These are phyloP conservation scores for Gymnocheta viridis DNA, from an alignment of 2,888 invertebrate genomes.

Conservation along the genomic window DNA sequence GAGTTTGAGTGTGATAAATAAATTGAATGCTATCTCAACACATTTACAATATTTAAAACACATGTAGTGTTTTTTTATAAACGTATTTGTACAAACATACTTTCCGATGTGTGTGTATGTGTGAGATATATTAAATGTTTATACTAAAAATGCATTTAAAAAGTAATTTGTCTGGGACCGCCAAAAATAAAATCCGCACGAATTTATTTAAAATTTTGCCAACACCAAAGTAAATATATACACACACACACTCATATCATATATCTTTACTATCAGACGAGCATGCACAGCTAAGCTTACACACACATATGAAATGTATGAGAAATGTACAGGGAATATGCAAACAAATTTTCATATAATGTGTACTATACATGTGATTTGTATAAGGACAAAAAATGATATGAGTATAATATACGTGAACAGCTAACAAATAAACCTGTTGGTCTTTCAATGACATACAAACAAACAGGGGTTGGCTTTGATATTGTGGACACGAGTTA, in stretches of 20 bases:
- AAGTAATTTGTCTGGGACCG: slow-evolving; percentile 80
- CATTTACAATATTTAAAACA: slow-evolving; percentile 67
- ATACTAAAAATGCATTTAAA: slow-evolving; percentile 79
- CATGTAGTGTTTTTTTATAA: slow-evolving; percentile 42
- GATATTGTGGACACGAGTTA: not conserved
- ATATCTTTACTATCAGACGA: no score
- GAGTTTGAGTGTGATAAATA: slow-evolving; percentile 56
- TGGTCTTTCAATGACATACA: slow-evolving; percentile 63
- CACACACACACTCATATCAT: slow-evolving; percentile 21
- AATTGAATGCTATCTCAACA: slow-evolving; percentile 70
- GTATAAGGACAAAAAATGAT: slow-evolving; percentile 45
- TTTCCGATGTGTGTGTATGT: not conserved
- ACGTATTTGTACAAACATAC: slow-evolving; percentile 5
- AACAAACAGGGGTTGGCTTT: slow-evolving; percentile 24
- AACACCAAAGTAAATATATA: slow-evolving; percentile 62
- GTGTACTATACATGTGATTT: slow-evolving; percentile 51
- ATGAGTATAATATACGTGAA: slow-evolving; percentile 65
- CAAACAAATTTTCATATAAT: slow-evolving; percentile 59
- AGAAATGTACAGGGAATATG: slow-evolving; percentile 52
- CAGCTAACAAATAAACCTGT: slow-evolving; percentile 71
- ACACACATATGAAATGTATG: slow-evolving; percentile 7
- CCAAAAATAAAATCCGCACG: slow-evolving; percentile 77
- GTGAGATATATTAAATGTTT: slow-evolving; percentile 66
- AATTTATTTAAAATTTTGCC: slow-evolving; percentile 78
- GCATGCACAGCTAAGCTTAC: not conserved